Evolutionary conservation across 2,888 invertebrate genomes (phyloP).

Genomic region (Bimastos eiseni): DNA sequence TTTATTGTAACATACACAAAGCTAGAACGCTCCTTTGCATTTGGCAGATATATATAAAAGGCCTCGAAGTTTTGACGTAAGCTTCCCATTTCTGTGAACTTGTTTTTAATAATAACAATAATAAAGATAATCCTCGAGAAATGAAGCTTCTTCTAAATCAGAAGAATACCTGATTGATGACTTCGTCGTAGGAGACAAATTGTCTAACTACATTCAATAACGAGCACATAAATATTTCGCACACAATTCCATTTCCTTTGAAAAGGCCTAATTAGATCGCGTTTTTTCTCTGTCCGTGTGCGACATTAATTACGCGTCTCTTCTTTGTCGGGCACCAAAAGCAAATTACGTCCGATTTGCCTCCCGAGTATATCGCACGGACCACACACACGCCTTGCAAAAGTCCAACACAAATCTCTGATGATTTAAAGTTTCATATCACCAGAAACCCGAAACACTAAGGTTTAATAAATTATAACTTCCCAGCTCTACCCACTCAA

Average conservation of each 20-base stretch:
- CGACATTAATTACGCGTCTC: neutral
- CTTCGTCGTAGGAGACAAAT: neutral
- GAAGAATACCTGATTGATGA: neutral
- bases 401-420: neutral
- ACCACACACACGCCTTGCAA: neutral
- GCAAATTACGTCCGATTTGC: neutral
- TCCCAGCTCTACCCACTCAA: neutral
- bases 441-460: neutral
- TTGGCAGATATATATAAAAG: too few species aligned
- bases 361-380: neutral
- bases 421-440: neutral
- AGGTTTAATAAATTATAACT: neutral
- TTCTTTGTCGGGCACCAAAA: neutral
- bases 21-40: too few species aligned
- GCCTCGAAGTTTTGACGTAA: too few species aligned
- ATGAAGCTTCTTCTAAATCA: neutral
- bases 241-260: neutral
- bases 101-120: too few species aligned
- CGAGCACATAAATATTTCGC: constrained; percentile 3
- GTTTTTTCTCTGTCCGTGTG: neutral
- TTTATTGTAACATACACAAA: too few species aligned
- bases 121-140: neutral
- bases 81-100: too few species aligned
- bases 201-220: neutral
- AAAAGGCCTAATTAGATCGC: neutral